A percentile compares a stretch with the other conserved stretches of the same genome.
phyloP scores from a whole-genome alignment of 2,888 invertebrate genomes.

The Morinoia aosen region DNA sequence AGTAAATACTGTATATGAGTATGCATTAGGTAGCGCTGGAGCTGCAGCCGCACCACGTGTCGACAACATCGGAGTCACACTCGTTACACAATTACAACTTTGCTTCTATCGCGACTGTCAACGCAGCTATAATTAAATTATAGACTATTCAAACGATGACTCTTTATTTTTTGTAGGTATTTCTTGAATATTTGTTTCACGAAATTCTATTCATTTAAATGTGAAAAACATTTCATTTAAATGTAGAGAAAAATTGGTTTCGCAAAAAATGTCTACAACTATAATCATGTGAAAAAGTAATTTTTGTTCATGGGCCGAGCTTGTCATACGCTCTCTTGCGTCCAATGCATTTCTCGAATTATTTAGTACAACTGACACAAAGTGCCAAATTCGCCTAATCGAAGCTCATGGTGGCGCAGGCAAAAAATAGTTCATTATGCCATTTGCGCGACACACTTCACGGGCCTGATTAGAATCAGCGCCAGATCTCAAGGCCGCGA shows the following conservation, averaged over 20 bases:
- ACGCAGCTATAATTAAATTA: too few species aligned
- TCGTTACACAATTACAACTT: too few species aligned
- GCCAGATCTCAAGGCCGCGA: not conserved
- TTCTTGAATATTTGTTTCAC: not conserved
- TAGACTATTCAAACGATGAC: too few species aligned
- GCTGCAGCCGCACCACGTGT: too few species aligned
- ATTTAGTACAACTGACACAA: not conserved
- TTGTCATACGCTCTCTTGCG: not conserved
- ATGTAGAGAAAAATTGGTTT: too few species aligned
- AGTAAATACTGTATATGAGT: too few species aligned
- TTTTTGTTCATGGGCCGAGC: not conserved
- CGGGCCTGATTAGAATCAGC: slow-evolving; percentile 3
- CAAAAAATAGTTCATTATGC: slow-evolving; percentile 8
- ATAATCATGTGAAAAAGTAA: not conserved
- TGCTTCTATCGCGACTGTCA: too few species aligned
- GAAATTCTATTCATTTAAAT: not conserved
- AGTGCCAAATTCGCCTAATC: not conserved
- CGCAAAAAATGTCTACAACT: not conserved
- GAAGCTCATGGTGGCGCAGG: not conserved
- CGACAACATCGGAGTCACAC: too few species aligned
- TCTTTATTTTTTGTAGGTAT: not conserved
- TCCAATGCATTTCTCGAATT: not conserved
- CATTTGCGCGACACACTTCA: not conserved
- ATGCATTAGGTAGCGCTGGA: too few species aligned
- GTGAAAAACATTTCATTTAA: not conserved